Evolutionary conservation across 2,113 vertebrate species (phyloP).

Genomic region (Lepisosteus osseus): DNA sequence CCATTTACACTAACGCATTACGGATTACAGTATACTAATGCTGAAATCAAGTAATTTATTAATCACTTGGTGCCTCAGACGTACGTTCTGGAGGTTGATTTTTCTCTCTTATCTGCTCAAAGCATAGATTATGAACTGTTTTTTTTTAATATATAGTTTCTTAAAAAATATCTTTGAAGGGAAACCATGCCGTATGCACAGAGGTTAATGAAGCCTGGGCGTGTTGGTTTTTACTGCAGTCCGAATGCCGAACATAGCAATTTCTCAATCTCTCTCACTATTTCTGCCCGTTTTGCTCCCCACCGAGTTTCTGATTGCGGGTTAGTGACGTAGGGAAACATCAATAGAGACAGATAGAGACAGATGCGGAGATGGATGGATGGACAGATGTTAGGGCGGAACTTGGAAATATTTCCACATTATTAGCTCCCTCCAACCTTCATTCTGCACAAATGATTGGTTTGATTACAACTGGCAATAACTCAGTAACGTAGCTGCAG

Average conservation of each 20-base stretch:
- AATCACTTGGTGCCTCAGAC: too few relatives aligned
- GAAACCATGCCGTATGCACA: neutral
- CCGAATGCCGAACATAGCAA: slow-evolving; percentile 34
- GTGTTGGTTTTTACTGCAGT: slow-evolving; percentile 38
- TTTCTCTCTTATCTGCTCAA: too few relatives aligned
- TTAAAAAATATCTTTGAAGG: too few relatives aligned
- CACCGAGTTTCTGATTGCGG: slow-evolving; percentile 58
- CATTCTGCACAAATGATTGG: slow-evolving; percentile 41
- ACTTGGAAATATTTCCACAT: slow-evolving; percentile 51
- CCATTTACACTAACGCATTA: too few relatives aligned
- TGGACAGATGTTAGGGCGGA: slow-evolving; percentile 64
- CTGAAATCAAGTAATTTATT: too few relatives aligned
- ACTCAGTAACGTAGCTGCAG: slow-evolving; percentile 34
- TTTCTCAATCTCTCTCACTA: slow-evolving; percentile 41
- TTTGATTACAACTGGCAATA: slow-evolving; percentile 35
- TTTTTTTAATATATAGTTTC: too few relatives aligned
- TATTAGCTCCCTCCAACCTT: slow-evolving; percentile 47
- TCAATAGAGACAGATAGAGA: slow-evolving; percentile 33
- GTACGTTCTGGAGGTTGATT: too few relatives aligned
- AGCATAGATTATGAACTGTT: too few relatives aligned
- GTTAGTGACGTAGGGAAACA: slow-evolving; percentile 59
- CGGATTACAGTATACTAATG: too few relatives aligned
- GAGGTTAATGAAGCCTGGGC: slow-evolving; percentile 8
- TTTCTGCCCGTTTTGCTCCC: slow-evolving; percentile 44
- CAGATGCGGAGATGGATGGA: slow-evolving; percentile 55